A percentile compares a stretch with the other conserved stretches of the same genome.
Evolutionary conservation across 2,113 vertebrate genomes (phyloP).

Genomic region (Cinclus mexicanus): DNA sequence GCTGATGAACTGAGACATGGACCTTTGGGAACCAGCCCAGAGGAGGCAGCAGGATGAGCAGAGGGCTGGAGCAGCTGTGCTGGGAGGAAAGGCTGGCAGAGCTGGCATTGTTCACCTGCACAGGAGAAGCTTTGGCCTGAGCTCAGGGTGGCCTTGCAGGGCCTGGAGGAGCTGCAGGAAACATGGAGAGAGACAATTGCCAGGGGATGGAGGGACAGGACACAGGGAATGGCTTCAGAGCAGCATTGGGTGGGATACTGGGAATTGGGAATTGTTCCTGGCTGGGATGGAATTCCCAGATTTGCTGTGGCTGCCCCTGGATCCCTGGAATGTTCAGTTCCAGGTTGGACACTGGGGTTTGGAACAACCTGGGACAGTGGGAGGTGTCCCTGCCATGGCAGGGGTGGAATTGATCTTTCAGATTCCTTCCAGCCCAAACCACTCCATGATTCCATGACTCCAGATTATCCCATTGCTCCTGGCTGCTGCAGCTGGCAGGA

Average conservation of each 20-base stretch:
- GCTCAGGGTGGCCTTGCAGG: too few relatives aligned
- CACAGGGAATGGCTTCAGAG: too few relatives aligned
- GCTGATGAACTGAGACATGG: background rate
- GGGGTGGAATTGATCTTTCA: background rate
- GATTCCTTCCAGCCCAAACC: background rate
- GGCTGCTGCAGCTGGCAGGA: background rate
- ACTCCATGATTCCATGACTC: background rate
- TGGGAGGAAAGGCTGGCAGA: background rate
- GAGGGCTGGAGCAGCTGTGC: background rate
- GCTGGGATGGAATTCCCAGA: background rate
- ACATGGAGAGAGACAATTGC: too few relatives aligned
- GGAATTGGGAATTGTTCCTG: too few relatives aligned
- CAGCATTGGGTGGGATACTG: too few relatives aligned
- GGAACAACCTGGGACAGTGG: background rate
- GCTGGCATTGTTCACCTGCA: background rate
- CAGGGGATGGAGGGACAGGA: too few relatives aligned
- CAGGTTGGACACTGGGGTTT: background rate
- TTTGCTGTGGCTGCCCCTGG: background rate
- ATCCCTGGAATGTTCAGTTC: background rate
- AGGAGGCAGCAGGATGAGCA: background rate
- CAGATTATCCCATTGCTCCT: background rate
- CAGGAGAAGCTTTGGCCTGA: too few relatives aligned
- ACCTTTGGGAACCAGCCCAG: accelerated
- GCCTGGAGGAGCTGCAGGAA: too few relatives aligned
- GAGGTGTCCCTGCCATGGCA: background rate